Conservation (phyloP, 2,888 invertebrate genomes). For the Drosophila helvetica region DNA sequence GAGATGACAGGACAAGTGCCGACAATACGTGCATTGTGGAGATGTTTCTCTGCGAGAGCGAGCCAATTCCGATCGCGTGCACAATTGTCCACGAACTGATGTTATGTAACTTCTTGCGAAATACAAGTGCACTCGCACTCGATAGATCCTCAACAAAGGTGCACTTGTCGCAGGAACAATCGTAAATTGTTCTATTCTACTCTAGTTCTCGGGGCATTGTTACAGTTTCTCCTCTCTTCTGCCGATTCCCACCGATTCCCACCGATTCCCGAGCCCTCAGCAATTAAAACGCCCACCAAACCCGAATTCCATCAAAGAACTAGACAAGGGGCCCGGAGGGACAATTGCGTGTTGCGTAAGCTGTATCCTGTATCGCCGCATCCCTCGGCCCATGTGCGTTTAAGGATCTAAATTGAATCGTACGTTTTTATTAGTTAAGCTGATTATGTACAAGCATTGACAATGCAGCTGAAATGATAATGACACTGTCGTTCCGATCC, state of each 20-base stretch:
- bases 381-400: neutral
- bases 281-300: conserved; percentile 63
- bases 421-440: conserved; percentile 57
- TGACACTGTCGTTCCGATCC: conserved; percentile 7
- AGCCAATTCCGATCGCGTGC: conserved; percentile 33
- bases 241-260: neutral
- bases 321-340: conserved; percentile 9
- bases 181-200: conserved; percentile 9
- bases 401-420: conserved; percentile 8
- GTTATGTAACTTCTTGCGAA: conserved; percentile 46
- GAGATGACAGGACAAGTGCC: conserved; percentile 20
- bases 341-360: conserved; percentile 65
- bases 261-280: conserved; percentile 1
- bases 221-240: conserved; percentile 11
- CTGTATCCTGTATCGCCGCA: conserved; percentile 10
- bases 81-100: conserved; percentile 35
- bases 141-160: conserved; percentile 14
- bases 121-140: conserved; percentile 29
- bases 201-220: conserved; percentile 22
- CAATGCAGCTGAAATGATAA: conserved; percentile 59
- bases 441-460: conserved; percentile 52
- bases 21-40: conserved; percentile 20
- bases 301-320: conserved; percentile 7
- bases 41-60: neutral
- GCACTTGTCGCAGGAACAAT: conserved; percentile 40